Base-by-base conservation (phyloP, 1,140 invertebrate species). In the Whitmania pigra region DNA sequence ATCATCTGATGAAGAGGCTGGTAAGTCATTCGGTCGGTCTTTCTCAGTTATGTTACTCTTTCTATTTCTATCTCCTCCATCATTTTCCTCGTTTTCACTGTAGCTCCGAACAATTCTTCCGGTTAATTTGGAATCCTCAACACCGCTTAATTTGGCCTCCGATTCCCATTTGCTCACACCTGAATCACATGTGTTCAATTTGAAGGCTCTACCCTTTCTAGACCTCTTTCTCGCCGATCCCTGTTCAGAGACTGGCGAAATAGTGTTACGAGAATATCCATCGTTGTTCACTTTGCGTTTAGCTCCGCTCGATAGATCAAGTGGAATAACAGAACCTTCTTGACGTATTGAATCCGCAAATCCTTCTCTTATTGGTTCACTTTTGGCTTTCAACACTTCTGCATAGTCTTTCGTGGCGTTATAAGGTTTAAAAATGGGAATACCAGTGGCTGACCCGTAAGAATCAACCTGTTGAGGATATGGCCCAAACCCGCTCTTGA, bases 131-230 rank as follows among this genome's bases (percentile, higher is more conserved):
- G 15, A 49, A 3, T 49, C 43, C 9, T 15, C 60, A 27, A 31
- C 60, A 6, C 60, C 31, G 13, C 5, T 27, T 27, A 27, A 63
- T 27, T 63, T 31, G 31, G 25, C 60, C 31, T 27, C 11, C 60
- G 31, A 27, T 63, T 63, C 60, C 31, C 60, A 27, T 31, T 49
- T 49, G 43, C 13, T 13, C 13, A 6, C 31, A 36, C 43, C 43
- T 17, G 43, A 49, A 49, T 49, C 43, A 17, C 83, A 3, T 2
- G 85, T 84, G 36, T 89, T 88, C 53, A 92, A 79, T 73, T 90
- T 91, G 76, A 87, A 87, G 0, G 90, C 89, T 69, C 87, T 87
- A 0, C 89, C 90, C 79, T 92, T 92, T 72, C 90, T 86, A 49
- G 89, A 86, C 76, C 86, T 87, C 70, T 88, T 90, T 53, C 79